Percentiles rank a stretch among this genome's conserved stretches.
Evolutionary conservation across 2,797 vertebrate genomes (phyloP).

Genomic region (Triplophysa yarkandensis): DNA sequence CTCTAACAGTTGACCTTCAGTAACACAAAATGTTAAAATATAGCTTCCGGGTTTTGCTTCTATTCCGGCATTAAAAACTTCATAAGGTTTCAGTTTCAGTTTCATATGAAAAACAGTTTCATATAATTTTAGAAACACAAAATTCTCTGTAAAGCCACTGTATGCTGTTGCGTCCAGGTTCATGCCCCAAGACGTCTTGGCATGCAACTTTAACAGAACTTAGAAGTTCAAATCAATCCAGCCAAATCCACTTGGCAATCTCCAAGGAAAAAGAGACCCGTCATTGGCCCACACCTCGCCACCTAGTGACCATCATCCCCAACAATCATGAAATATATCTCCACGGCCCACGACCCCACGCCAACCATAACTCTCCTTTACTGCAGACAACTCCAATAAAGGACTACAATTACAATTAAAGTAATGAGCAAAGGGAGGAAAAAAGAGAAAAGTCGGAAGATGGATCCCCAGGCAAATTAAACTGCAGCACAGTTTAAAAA

Average conservation of each 20-base stretch:
- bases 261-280: conserved; percentile 64
- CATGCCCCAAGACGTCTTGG: too few relatives aligned
- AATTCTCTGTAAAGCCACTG: too few relatives aligned
- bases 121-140: too few relatives aligned
- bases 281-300: conserved; percentile 74
- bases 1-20: too few relatives aligned
- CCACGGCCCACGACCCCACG: conserved; percentile 71
- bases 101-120: too few relatives aligned
- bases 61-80: too few relatives aligned
- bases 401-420: conserved; percentile 85
- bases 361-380: conserved; percentile 80
- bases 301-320: conserved; percentile 81
- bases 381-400: conserved; percentile 82
- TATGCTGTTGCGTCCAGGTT: too few relatives aligned
- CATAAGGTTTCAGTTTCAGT: too few relatives aligned
- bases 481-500: conserved; percentile 74
- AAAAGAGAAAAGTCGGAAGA: conserved; percentile 72
- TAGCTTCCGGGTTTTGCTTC: too few relatives aligned
- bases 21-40: background rate
- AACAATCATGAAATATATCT: conserved; percentile 84
- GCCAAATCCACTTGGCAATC: conserved; percentile 68
- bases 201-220: too few relatives aligned
- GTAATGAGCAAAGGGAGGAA: conserved; percentile 80
- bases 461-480: conserved; percentile 77
- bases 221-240: conserved; percentile 42